Conservation (phyloP, 2,888 invertebrate genomes). For the Stenolophus ochropezus region DNA sequence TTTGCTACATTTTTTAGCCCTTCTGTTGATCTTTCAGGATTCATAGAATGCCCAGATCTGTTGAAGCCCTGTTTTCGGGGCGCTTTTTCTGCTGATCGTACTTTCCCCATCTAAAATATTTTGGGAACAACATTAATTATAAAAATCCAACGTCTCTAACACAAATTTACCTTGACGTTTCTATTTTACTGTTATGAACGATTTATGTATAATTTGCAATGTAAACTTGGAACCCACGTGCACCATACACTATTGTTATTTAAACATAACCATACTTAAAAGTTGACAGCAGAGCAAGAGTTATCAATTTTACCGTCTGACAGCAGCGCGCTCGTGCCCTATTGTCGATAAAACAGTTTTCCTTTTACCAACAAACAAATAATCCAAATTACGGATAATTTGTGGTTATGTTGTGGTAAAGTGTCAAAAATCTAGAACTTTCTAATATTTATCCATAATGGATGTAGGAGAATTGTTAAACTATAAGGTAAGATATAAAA, state of each 20-base stretch:
- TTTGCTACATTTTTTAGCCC: constrained; percentile 90
- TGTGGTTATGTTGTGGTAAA: constrained; percentile 14
- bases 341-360: not conserved
- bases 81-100: constrained; percentile 81
- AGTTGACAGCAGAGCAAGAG: not conserved
- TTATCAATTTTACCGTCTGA: not conserved
- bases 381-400: not conserved
- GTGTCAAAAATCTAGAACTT: not conserved
- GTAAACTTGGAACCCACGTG: not conserved
- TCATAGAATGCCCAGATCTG: constrained; percentile 94
- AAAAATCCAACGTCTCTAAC: not conserved
- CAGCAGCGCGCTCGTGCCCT: not conserved
- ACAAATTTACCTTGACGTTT: not conserved
- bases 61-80: constrained; percentile 91
- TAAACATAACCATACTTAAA: not conserved
- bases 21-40: constrained; percentile 88
- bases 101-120: constrained; percentile 81
- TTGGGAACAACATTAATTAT: not conserved
- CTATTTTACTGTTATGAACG: not conserved
- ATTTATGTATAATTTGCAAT: not conserved
- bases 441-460: constrained; percentile 69
- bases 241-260: not conserved
- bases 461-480: constrained; percentile 77
- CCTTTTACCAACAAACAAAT: constrained; percentile 1
- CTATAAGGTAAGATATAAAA: constrained; percentile 73